phyloP scores from a whole-genome alignment of 2,888 invertebrate genomes.

The Sphecodes monilicornis region DNA sequence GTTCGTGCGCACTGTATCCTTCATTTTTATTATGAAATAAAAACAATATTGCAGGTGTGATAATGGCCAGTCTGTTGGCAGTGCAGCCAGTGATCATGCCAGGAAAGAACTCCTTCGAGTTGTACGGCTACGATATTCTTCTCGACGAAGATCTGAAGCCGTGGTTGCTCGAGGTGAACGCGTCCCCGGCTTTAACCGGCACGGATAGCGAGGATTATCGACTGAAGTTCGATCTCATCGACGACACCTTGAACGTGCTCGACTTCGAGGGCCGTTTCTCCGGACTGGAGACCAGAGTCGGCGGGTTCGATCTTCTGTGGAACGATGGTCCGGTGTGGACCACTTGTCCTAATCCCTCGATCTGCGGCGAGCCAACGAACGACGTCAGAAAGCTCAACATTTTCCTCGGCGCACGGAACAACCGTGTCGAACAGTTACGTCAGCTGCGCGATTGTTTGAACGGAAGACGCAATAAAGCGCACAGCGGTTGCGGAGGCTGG shows the following conservation, averaged over 20 bases:
- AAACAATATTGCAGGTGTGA: slow-evolving; percentile 79
- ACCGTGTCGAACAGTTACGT: slow-evolving; percentile 76
- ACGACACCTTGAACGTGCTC: slow-evolving; percentile 86
- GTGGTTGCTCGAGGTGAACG: slow-evolving; percentile 88
- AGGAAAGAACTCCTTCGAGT: slow-evolving; percentile 87
- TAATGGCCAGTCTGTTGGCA: slow-evolving; percentile 86
- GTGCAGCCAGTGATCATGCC: slow-evolving; percentile 86
- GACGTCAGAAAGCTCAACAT: slow-evolving; percentile 75
- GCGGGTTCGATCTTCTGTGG: slow-evolving; percentile 87
- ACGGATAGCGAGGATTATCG: slow-evolving; percentile 87
- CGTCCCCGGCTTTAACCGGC: slow-evolving; percentile 87
- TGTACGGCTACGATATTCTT: slow-evolving; percentile 88
- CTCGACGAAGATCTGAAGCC: slow-evolving; percentile 86
- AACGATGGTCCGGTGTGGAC: slow-evolving; percentile 85
- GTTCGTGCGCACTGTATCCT: too few relatives aligned
- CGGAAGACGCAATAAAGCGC: slow-evolving; percentile 37
- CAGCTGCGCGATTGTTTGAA: slow-evolving; percentile 56
- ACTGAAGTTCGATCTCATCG: slow-evolving; percentile 86
- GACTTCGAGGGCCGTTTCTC: slow-evolving; percentile 86
- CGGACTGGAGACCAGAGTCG: slow-evolving; percentile 86
- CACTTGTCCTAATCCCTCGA: slow-evolving; percentile 69
- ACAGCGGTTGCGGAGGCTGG: neutral
- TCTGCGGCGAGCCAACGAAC: slow-evolving; percentile 49
- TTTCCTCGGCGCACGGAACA: slow-evolving; percentile 78
- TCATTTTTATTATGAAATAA: too few relatives aligned